These are phyloP conservation scores for Bradypodion ventrale DNA, from an alignment of 2,797 vertebrate species.

Conservation along the genomic window DNA sequence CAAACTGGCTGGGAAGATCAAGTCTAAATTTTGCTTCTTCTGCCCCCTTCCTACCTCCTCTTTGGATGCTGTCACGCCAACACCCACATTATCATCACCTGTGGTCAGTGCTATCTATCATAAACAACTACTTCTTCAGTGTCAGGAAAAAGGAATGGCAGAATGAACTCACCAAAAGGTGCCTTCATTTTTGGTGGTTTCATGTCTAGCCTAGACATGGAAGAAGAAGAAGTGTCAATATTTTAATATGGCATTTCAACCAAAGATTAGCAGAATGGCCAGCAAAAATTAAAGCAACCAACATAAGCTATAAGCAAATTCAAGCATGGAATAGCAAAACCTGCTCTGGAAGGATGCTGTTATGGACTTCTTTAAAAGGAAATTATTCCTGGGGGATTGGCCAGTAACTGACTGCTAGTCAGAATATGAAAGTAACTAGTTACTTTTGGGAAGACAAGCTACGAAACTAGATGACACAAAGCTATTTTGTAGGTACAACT, in stretches of 20 bases:
- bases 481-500: too few relatives aligned
- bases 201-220: too few relatives aligned
- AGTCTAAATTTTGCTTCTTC: not conserved
- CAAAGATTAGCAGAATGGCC: not conserved
- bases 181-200: too few relatives aligned
- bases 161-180: too few relatives aligned
- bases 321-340: not conserved
- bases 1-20: conserved; percentile 15
- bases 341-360: not conserved
- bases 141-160: too few relatives aligned
- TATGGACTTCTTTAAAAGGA: not conserved
- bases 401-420: too few relatives aligned
- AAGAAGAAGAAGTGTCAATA: too few relatives aligned
- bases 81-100: conserved; percentile 17
- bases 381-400: too few relatives aligned
- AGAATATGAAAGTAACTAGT: too few relatives aligned
- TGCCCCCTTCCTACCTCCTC: not conserved
- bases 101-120: not conserved
- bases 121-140: not conserved
- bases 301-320: not conserved
- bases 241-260: not conserved
- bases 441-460: too few relatives aligned
- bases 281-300: not conserved
- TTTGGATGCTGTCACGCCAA: not conserved
- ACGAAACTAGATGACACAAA: too few relatives aligned